Conservation (phyloP, 2,797 vertebrate species). For the Decapterus maruadsi region DNA sequence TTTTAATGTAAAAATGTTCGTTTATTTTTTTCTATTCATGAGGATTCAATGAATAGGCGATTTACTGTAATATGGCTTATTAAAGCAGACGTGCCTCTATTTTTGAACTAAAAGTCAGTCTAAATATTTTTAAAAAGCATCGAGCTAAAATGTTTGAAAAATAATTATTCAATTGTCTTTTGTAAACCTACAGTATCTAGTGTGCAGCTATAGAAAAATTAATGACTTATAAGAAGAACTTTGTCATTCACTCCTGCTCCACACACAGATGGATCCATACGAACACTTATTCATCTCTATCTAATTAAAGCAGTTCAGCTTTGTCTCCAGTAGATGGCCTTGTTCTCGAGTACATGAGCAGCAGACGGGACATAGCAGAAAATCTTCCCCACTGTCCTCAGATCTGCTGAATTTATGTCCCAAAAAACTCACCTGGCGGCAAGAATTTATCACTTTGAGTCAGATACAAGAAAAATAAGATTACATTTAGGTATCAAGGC, state of each 20-base stretch:
- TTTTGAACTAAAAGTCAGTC: background rate
- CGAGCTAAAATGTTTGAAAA: background rate
- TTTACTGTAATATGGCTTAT: too few species aligned
- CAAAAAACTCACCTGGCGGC: background rate
- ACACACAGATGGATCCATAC: too few species aligned
- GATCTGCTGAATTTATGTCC: slow-evolving; percentile 4
- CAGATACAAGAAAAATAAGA: background rate
- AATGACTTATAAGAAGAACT: background rate
- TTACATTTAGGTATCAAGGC: background rate
- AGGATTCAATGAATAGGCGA: too few species aligned
- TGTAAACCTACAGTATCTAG: background rate
- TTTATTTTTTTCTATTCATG: too few species aligned
- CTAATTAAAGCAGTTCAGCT: slow-evolving; percentile 47
- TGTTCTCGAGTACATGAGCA: slow-evolving; percentile 72
- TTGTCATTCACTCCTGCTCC: background rate
- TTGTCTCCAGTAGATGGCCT: slow-evolving; percentile 77
- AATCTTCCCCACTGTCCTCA: background rate
- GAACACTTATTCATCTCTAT: too few species aligned
- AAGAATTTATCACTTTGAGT: background rate
- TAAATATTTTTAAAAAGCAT: background rate
- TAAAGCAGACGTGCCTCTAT: background rate
- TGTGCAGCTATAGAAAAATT: background rate
- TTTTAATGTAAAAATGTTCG: too few species aligned
- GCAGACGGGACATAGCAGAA: background rate
- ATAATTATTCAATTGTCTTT: background rate